Conservation (phyloP, 2,113 vertebrate genomes). For the Casuarius casuarius region DNA sequence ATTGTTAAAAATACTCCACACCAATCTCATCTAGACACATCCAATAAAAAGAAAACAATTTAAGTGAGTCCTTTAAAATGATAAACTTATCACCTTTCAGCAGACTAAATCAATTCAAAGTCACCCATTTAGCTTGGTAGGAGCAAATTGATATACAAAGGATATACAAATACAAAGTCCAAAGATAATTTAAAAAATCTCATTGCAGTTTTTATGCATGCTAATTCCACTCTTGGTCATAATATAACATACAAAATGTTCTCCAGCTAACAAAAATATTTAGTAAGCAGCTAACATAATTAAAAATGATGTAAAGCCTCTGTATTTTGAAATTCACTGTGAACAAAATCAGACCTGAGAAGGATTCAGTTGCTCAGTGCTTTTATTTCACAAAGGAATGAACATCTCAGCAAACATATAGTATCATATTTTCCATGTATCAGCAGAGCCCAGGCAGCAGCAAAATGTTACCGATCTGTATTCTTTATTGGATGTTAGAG, state of each 20-base stretch:
- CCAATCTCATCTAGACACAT: background rate
- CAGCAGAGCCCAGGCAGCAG: conserved; percentile 46
- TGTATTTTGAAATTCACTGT: background rate
- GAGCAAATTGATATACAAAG: background rate
- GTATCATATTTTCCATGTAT: conserved; percentile 3
- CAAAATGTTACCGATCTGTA: conserved; percentile 11
- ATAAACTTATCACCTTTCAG: background rate
- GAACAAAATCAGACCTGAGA: background rate
- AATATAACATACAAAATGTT: background rate
- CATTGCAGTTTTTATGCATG: background rate
- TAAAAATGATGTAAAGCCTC: background rate
- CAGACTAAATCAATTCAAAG: background rate
- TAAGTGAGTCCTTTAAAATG: background rate
- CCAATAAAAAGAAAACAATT: background rate
- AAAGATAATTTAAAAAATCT: background rate
- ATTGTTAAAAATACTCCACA: background rate
- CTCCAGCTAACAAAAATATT: background rate
- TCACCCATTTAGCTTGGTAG: background rate
- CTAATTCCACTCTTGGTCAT: background rate
- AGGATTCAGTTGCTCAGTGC: conserved; percentile 19
- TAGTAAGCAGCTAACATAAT: background rate
- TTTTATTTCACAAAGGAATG: conserved; percentile 62
- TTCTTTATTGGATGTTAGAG: background rate
- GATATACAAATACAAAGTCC: background rate
- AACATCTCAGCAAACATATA: conserved; percentile 30